Conservation (phyloP, 2,888 invertebrate genomes). For the Slavum lentiscoides region DNA sequence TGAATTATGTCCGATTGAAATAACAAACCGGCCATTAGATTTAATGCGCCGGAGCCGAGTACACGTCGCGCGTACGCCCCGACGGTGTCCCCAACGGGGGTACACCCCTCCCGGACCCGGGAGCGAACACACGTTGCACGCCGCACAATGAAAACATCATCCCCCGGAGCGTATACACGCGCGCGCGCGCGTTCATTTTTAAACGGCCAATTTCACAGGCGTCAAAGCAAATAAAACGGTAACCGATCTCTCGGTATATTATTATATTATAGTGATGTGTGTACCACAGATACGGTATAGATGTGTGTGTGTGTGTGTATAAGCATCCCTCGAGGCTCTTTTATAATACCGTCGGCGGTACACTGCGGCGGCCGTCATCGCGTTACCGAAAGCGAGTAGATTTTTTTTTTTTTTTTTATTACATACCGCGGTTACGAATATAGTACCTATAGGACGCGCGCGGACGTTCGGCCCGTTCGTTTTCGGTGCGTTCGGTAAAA, state of each 20-base stretch:
- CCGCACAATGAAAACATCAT: constrained; percentile 34
- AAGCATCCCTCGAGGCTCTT: no score
- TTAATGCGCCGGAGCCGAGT: constrained; percentile 44
- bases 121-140: no score
- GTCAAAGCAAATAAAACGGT: constrained; percentile 53
- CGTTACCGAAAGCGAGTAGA: no score
- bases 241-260: constrained; percentile 25
- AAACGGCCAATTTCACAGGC: constrained; percentile 53
- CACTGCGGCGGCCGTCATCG: no score
- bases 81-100: background rate
- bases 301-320: background rate
- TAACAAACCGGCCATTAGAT: constrained; percentile 52
- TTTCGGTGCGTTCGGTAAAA: no score
- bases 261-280: background rate
- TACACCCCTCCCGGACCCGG: background rate
- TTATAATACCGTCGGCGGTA: no score
- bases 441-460: no score
- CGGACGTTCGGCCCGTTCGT: no score
- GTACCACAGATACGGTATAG: background rate
- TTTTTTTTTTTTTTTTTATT: no score
- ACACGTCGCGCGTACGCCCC: background rate
- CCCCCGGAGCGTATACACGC: constrained; percentile 13
- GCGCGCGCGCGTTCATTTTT: constrained; percentile 10
- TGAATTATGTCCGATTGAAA: constrained; percentile 49
- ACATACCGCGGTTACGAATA: no score